Evolutionary conservation across 2,113 vertebrate species (phyloP).

Genomic region (Hemicordylus capensis): DNA sequence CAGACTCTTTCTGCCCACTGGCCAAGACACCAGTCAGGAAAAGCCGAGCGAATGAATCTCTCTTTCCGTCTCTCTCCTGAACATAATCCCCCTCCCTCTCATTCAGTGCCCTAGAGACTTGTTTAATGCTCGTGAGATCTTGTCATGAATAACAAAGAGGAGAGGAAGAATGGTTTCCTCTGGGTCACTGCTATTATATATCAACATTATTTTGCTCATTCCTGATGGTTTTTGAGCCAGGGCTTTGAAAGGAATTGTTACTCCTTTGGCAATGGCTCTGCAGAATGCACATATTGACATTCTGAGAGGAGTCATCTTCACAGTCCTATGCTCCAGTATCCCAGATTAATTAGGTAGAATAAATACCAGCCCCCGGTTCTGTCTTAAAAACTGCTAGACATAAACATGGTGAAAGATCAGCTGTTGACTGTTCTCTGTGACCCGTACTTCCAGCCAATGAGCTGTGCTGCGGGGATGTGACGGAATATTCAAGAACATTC

Average conservation of each 20-base stretch:
- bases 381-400: neutral
- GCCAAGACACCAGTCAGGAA: neutral
- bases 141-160: fast-evolving
- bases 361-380: neutral
- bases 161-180: neutral
- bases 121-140: neutral
- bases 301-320: neutral
- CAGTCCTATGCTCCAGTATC: neutral
- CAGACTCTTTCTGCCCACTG: neutral
- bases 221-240: neutral
- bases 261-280: neutral
- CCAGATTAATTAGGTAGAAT: neutral
- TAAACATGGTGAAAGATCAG: neutral
- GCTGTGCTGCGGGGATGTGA: neutral
- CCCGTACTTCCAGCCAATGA: neutral
- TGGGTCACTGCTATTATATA: neutral
- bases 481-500: neutral
- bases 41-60: neutral
- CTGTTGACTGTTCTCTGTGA: neutral
- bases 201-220: neutral
- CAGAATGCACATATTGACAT: neutral
- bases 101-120: neutral
- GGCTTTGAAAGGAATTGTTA: neutral
- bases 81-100: neutral
- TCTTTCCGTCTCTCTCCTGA: fast-evolving